These are phyloP conservation scores for Gopherus flavomarginatus DNA, from an alignment of 2,113 vertebrate species.

Conservation along the genomic window DNA sequence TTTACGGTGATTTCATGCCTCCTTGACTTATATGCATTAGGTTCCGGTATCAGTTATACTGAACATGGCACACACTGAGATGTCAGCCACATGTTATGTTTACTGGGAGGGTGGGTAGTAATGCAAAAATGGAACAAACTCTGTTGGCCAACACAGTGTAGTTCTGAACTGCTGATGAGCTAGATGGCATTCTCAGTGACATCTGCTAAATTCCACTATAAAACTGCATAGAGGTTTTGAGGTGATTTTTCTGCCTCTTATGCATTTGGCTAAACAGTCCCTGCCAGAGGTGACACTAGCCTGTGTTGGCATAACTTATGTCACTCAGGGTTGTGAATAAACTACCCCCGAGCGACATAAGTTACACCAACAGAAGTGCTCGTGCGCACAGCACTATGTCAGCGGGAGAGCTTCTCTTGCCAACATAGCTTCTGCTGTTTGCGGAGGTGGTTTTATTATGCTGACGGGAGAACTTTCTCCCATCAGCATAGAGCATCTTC, in stretches of 20 bases:
- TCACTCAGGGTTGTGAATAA: too few species aligned
- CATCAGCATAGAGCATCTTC: too few species aligned
- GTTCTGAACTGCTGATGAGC: neutral
- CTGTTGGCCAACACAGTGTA: neutral
- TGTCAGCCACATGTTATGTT: neutral
- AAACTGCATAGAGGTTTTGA: neutral
- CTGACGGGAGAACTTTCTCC: too few species aligned
- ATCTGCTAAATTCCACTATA: neutral
- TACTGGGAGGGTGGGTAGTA: neutral
- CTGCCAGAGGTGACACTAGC: neutral
- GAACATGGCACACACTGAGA: neutral
- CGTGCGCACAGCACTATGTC: too few species aligned
- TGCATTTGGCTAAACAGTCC: neutral
- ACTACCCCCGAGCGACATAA: too few species aligned
- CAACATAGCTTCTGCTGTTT: too few species aligned
- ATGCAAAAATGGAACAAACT: neutral
- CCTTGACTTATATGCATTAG: neutral
- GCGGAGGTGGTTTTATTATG: too few species aligned
- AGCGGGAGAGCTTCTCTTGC: too few species aligned
- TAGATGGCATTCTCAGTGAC: neutral
- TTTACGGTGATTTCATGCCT: constrained; percentile 1
- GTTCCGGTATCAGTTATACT: neutral
- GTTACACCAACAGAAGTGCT: too few species aligned
- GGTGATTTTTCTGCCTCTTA: neutral
- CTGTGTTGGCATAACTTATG: too few species aligned